Conservation (phyloP, 1,140 invertebrate genomes). For the Drosophila lowei region DNA sequence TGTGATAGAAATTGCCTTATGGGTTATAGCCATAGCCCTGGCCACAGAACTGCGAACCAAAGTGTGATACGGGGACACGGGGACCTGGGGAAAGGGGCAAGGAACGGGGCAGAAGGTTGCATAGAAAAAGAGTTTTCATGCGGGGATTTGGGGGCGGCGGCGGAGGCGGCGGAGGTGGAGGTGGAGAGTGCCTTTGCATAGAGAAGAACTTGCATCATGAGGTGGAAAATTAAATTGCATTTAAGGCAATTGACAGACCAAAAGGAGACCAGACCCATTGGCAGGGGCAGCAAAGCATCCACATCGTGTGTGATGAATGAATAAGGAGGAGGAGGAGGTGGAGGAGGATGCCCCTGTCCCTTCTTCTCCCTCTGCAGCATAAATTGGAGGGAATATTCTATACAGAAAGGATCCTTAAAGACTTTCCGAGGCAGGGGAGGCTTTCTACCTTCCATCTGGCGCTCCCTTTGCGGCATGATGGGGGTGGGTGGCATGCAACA, state of each 20-base stretch:
- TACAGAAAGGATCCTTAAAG: background rate
- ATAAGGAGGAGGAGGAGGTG: background rate
- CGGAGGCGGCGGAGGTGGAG: constrained; percentile 18
- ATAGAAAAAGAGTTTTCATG: constrained; percentile 22
- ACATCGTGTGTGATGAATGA: constrained; percentile 25
- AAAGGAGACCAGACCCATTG: constrained; percentile 11
- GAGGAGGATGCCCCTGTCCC: too few species aligned
- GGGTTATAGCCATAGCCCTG: constrained; percentile 80
- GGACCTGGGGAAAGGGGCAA: constrained; percentile 3
- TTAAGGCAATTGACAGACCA: constrained; percentile 56
- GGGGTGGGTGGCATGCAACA: too few species aligned
- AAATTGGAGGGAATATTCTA: constrained; percentile 1
- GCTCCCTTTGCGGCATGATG: too few species aligned
- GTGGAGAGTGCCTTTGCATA: constrained; percentile 40
- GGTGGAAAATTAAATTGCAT: constrained; percentile 63
- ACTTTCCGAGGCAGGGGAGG: too few species aligned
- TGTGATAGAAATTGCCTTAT: constrained; percentile 77
- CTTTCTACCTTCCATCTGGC: too few species aligned
- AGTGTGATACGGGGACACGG: constrained; percentile 64
- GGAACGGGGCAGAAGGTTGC: constrained; percentile 35
- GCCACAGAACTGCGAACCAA: constrained; percentile 76
- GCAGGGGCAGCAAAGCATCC: background rate
- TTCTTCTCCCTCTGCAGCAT: too few species aligned
- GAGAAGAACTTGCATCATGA: constrained; percentile 48
- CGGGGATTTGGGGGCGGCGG: constrained; percentile 4